A percentile compares a stretch with the other conserved stretches of the same genome.
phyloP scores from a whole-genome alignment of 2,797 vertebrate species.

The Xenopus petersii region DNA sequence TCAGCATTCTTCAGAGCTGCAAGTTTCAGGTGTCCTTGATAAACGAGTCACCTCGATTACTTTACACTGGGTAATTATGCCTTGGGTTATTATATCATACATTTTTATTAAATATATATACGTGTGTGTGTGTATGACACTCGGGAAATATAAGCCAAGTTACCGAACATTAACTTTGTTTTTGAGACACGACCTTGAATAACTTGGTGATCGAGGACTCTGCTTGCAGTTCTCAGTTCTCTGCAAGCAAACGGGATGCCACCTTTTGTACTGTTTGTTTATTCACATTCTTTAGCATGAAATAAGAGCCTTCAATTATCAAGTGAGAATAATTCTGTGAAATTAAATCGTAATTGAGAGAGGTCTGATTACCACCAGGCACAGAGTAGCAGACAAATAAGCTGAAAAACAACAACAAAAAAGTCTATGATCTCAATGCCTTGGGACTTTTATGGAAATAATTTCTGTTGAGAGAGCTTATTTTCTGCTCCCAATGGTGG shows the following conservation, averaged over 20 bases:
- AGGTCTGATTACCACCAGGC: constrained; percentile 5
- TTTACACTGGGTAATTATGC: constrained; percentile 20
- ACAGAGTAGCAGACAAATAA: constrained; percentile 18
- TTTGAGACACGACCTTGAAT: constrained; percentile 11
- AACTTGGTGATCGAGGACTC: neutral
- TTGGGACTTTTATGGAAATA: constrained; percentile 5
- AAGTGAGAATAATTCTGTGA: constrained; percentile 26
- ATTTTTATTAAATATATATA: constrained; percentile 9
- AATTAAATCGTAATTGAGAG: constrained; percentile 34
- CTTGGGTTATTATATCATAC: constrained; percentile 11
- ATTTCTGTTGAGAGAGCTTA: constrained; percentile 12
- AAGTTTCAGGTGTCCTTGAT: constrained; percentile 31
- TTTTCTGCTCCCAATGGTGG: constrained; percentile 13
- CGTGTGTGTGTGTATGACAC: neutral
- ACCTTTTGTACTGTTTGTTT: neutral
- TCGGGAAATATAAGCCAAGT: neutral
- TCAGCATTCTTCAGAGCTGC: constrained; percentile 26
- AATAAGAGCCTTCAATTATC: constrained; percentile 8
- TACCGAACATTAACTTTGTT: constrained; percentile 6
- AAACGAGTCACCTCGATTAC: constrained; percentile 24
- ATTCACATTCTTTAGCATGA: constrained; percentile 1
- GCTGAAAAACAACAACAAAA: constrained; percentile 3
- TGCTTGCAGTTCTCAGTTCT: neutral
- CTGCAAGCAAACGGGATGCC: neutral
- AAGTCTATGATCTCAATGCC: neutral